Percentiles rank a stretch among this genome's conserved stretches.
phyloP scores from a whole-genome alignment of 2,888 invertebrate species.

The Synergus japonicus region DNA sequence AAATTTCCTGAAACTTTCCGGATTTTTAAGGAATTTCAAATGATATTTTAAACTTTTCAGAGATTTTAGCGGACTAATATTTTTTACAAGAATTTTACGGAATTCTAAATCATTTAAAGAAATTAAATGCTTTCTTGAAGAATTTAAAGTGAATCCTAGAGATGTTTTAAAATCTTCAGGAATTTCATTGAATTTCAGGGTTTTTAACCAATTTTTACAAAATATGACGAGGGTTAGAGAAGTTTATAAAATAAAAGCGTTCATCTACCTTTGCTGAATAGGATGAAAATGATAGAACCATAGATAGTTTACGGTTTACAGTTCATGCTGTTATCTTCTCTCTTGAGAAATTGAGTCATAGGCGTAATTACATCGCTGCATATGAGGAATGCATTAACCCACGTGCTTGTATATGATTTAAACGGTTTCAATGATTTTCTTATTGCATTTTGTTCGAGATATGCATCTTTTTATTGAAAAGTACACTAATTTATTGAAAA shows the following conservation, averaged over 20 bases:
- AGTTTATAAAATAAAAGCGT: background rate
- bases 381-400: background rate
- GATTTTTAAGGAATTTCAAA: too few relatives aligned
- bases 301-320: conserved; percentile 26
- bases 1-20: too few relatives aligned
- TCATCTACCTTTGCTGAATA: background rate
- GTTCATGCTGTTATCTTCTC: conserved; percentile 16
- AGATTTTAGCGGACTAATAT: too few relatives aligned
- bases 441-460: background rate
- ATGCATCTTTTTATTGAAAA: background rate
- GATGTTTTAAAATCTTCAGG: too few relatives aligned
- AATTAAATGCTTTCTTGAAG: too few relatives aligned
- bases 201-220: too few relatives aligned
- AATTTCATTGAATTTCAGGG: too few relatives aligned
- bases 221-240: too few relatives aligned
- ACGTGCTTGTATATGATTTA: conserved; percentile 4
- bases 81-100: too few relatives aligned
- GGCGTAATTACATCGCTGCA: conserved; percentile 2
- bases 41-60: too few relatives aligned
- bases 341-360: conserved; percentile 26
- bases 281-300: background rate
- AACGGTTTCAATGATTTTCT: background rate
- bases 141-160: too few relatives aligned
- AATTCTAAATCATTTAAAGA: too few relatives aligned
- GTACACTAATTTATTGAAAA: background rate